Evolutionary conservation across 2,797 vertebrate genomes (phyloP).

Genomic region (Phoeniculus purpureus): DNA sequence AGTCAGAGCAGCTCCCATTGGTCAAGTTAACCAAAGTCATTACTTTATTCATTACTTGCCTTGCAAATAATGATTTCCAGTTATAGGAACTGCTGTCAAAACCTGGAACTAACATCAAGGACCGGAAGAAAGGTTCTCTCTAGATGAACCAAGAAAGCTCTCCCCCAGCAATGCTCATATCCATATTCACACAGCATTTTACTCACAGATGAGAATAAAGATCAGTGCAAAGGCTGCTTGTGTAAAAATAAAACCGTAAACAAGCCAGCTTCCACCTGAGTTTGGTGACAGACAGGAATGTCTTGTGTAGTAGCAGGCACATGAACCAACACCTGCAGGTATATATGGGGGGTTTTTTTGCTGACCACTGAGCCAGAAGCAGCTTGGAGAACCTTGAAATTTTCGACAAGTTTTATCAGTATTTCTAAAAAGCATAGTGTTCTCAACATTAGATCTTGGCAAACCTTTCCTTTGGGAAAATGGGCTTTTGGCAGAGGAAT

Average conservation of each 20-base stretch:
- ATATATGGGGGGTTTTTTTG: not conserved
- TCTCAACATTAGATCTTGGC: not conserved
- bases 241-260: not conserved
- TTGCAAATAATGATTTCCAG: constrained; percentile 5
- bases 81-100: not conserved
- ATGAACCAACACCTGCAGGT: too few species aligned
- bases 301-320: not conserved
- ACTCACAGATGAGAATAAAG: not conserved
- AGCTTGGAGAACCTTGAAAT: not conserved
- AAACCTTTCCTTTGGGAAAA: not conserved
- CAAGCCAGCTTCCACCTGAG: not conserved
- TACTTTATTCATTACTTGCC: not conserved
- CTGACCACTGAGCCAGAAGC: not conserved
- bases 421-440: not conserved
- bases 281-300: not conserved
- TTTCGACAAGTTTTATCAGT: not conserved
- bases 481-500: not conserved
- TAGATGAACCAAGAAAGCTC: not conserved
- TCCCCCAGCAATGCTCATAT: not conserved
- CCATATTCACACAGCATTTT: too few species aligned
- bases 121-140: not conserved
- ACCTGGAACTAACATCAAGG: not conserved
- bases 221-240: not conserved
- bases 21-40: not conserved
- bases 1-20: not conserved